These are phyloP conservation scores for Halocynthia aurantium DNA, from an alignment of 23 tunicate genomes.

Conservation along the genomic window DNA sequence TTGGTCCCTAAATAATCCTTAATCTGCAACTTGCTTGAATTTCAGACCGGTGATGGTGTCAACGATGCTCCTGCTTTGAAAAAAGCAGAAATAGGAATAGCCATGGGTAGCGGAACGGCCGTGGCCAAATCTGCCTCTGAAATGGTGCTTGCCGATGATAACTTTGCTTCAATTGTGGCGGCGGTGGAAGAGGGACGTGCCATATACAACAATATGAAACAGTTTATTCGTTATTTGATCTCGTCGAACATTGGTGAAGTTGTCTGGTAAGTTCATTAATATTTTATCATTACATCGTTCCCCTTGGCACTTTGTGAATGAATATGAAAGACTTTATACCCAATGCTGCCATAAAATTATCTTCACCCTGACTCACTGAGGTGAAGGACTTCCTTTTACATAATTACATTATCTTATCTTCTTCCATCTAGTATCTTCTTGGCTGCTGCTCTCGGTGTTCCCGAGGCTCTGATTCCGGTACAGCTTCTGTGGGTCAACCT, in stretches of 20 bases:
- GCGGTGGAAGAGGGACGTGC: constrained; percentile 99
- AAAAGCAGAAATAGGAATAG: constrained; percentile 98
- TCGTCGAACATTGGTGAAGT: constrained; percentile 99
- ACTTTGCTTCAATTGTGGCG: constrained; percentile 95
- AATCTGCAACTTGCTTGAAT: not conserved
- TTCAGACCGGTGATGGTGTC: constrained; percentile 95
- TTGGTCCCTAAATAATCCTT: not conserved
- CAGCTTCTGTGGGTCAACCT: constrained; percentile 98
- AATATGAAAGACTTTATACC: no score
- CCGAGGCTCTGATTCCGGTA: constrained; percentile 97
- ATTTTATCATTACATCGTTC: no score
- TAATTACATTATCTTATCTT: not conserved
- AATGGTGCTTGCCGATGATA: constrained; percentile 98
- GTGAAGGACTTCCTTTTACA: not conserved
- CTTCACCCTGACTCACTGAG: not conserved
- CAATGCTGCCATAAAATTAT: not conserved
- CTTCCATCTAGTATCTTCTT: constrained; percentile 50
- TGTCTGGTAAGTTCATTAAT: constrained; percentile 39
- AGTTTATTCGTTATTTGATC: constrained; percentile 91
- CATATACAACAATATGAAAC: constrained; percentile 99
- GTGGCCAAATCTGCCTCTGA: constrained; percentile 96
- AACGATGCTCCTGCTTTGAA: constrained; percentile 99
- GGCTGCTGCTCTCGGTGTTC: constrained; percentile 99
- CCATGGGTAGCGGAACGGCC: constrained; percentile 99
- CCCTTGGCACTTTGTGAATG: no score